Percentiles rank a stretch among this genome's conserved stretches.
Evolutionary conservation across 2,113 vertebrate genomes (phyloP).

Genomic region (Dicaeum eximium): DNA sequence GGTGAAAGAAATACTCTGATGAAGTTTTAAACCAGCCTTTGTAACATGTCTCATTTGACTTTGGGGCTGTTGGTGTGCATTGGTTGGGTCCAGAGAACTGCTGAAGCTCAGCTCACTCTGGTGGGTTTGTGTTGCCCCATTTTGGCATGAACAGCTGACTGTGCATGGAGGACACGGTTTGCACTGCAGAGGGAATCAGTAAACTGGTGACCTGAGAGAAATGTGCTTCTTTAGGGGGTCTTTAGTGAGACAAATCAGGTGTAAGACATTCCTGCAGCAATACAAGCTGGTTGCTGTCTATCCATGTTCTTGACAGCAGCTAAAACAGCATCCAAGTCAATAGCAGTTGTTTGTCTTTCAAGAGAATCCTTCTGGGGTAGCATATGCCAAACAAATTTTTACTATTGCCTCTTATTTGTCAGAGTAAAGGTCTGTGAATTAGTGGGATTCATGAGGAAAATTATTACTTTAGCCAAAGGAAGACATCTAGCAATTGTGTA

Average conservation of each 20-base stretch:
- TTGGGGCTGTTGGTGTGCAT: neutral
- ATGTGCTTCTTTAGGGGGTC: neutral
- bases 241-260: neutral
- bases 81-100: neutral
- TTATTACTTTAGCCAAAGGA: neutral
- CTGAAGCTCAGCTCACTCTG: neutral
- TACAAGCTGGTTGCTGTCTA: neutral
- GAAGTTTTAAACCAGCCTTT: neutral
- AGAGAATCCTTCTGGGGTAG: neutral
- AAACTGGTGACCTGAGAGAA: neutral
- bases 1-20: neutral
- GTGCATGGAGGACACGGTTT: neutral
- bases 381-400: neutral
- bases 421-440: neutral
- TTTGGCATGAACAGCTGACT: neutral
- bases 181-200: neutral
- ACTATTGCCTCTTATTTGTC: neutral
- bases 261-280: neutral
- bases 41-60: neutral
- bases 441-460: neutral
- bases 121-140: neutral
- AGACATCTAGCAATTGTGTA: neutral
- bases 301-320: slow-evolving; percentile 18
- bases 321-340: slow-evolving; percentile 19
- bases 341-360: neutral